Evolutionary conservation across 2,113 vertebrate species (phyloP), one percentile per base, ranked within the genome.

Genomic region (Neodon shergylaensis): DNA sequence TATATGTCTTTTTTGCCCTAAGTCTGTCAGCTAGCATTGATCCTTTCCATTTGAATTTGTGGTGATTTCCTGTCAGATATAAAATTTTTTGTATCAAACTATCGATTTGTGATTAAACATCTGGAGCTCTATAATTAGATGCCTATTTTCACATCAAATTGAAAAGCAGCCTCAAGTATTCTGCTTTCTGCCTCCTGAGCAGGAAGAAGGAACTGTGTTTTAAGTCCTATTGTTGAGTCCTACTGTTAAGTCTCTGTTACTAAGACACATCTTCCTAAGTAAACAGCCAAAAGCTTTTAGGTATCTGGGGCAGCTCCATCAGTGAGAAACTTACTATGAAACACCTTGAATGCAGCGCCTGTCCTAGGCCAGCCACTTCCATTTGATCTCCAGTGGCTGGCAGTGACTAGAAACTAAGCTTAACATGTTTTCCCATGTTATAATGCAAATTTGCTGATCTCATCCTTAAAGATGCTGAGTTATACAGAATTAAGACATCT

Each of bases 141-240:
- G 87, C 76, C 65, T 93, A 21, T 88, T 90, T 28, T 96, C 42
- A 91, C 77, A 90, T 96, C 42, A 92, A 95, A 85, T 74, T 86
- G 16, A 66, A 86, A 33, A 72, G 33, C n/a, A 91, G 24, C 36
- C 76, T 95, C 13, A 73, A 83, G 93, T 54, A 13, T 68, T 81
- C 44, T 74, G 24, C 14, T 44, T 88, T 54, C 36, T 92, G 95
- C 83, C n/a, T 92, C 61, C 36, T 83, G 39, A 70, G 11, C 31
- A 70, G 4, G 90, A 3, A 78, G 68, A 88, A 95, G 22, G 33
- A 78, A 85, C 36, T 94, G 54, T 92, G 47, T 76, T 94, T 79
- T 61, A 84, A 88, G 49, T 86, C 13, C 78, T 16, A 7, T n/a
- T n/a, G n/a, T n/a, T n/a, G n/a, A n/a, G n/a, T n/a, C n/a, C n/a